A percentile compares a stretch with the other conserved stretches of the same genome.
These are phyloP conservation scores for Hemistola chrysoprasaria DNA, from an alignment of 2,888 invertebrate species.

Conservation along the genomic window DNA sequence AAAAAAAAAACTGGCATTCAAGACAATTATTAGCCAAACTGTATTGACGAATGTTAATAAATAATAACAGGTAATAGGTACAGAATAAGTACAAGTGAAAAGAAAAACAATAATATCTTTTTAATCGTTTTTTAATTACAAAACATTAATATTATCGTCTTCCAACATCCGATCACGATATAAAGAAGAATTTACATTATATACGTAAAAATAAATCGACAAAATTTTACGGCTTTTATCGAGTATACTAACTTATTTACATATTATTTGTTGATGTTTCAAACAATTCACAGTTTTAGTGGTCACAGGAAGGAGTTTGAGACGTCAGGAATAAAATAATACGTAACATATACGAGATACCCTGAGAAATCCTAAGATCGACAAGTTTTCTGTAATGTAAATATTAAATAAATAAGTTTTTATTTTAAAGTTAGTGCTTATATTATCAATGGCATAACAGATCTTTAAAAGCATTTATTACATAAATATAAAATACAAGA, in stretches of 20 bases:
- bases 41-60: too few species aligned
- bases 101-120: constrained; percentile 15
- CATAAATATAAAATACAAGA: constrained; percentile 25
- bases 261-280: too few species aligned
- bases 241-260: too few species aligned
- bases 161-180: constrained; percentile 27
- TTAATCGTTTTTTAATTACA: constrained; percentile 36
- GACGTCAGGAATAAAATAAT: too few species aligned
- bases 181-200: constrained; percentile 8
- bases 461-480: constrained; percentile 43
- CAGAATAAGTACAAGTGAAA: constrained; percentile 2
- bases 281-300: too few species aligned
- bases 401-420: constrained; percentile 56
- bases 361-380: too few species aligned
- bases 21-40: too few species aligned
- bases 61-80: constrained; percentile 6
- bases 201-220: constrained; percentile 17
- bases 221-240: too few species aligned
- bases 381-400: too few species aligned
- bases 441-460: constrained; percentile 69
- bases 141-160: constrained; percentile 42
- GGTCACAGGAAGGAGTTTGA: too few species aligned
- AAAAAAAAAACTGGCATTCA: too few species aligned
- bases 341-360: too few species aligned
- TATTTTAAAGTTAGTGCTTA: constrained; percentile 50